Conservation (phyloP, 2,113 vertebrate genomes). For the Megaceryle torquata region DNA sequence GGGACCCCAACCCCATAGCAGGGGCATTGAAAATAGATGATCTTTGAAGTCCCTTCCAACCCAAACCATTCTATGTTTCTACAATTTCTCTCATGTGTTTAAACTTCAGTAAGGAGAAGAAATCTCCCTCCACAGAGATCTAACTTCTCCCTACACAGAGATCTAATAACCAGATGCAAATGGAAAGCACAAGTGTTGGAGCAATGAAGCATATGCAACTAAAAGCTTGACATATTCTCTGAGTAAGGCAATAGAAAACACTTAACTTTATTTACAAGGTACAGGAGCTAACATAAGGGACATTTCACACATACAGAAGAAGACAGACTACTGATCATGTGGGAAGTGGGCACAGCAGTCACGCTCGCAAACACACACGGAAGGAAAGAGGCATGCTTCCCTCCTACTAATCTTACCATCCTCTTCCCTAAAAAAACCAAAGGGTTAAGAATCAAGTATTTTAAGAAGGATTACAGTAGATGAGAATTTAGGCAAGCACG, state of each 20-base stretch:
- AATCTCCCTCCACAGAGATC: not conserved
- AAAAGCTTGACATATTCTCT: conserved; percentile 54
- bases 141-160: not conserved
- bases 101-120: not conserved
- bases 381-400: conserved; percentile 8
- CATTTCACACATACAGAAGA: conserved; percentile 45
- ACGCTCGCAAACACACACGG: not conserved
- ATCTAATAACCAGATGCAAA: not conserved
- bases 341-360: conserved; percentile 57
- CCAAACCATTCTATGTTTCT: not conserved
- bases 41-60: not conserved
- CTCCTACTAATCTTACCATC: conserved; percentile 19
- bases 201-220: conserved; percentile 10
- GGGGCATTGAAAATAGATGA: not conserved
- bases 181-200: not conserved
- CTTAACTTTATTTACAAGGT: conserved; percentile 41
- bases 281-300: conserved; percentile 31
- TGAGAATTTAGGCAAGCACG: not conserved
- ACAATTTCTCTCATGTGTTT: not conserved
- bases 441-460: not conserved
- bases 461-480: not conserved
- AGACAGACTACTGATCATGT: conserved; percentile 54
- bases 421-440: not conserved
- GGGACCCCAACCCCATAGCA: not conserved
- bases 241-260: conserved; percentile 37